Conservation (phyloP, 2,113 vertebrate genomes). For the Melanocharis versteri region DNA sequence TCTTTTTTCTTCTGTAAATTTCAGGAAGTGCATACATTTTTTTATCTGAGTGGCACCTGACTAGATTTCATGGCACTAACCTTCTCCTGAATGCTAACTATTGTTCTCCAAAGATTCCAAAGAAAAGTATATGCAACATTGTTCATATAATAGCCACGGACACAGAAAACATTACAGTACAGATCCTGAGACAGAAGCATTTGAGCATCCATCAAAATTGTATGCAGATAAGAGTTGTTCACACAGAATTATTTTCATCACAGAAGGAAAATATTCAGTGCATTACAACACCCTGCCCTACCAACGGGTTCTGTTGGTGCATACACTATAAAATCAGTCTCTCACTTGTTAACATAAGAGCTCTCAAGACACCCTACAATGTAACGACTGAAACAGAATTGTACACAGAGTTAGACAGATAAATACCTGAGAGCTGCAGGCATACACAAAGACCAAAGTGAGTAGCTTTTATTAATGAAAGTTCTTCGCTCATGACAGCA, state of each 20-base stretch:
- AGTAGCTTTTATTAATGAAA: not conserved
- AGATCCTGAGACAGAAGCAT: not conserved
- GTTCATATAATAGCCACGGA: not conserved
- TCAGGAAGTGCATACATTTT: accelerated
- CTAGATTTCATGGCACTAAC: not conserved
- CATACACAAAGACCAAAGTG: not conserved
- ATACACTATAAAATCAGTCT: not conserved
- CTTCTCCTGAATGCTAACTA: not conserved
- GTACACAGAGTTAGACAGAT: not conserved
- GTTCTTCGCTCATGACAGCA: not conserved
- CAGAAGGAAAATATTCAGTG: not conserved
- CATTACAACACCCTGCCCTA: not conserved
- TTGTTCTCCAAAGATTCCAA: not conserved
- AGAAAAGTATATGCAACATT: not conserved
- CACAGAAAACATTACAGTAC: not conserved
- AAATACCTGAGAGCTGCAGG: not conserved
- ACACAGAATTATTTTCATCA: not conserved
- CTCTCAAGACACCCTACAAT: not conserved
- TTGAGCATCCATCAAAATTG: not conserved
- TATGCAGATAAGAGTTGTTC: not conserved
- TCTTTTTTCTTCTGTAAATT: not conserved
- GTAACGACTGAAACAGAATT: not conserved
- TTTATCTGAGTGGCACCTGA: not conserved
- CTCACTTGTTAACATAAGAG: not conserved
- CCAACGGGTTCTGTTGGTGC: not conserved